Base-by-base conservation (phyloP, 2,888 invertebrate species). In the Drepana falcataria region DNA sequence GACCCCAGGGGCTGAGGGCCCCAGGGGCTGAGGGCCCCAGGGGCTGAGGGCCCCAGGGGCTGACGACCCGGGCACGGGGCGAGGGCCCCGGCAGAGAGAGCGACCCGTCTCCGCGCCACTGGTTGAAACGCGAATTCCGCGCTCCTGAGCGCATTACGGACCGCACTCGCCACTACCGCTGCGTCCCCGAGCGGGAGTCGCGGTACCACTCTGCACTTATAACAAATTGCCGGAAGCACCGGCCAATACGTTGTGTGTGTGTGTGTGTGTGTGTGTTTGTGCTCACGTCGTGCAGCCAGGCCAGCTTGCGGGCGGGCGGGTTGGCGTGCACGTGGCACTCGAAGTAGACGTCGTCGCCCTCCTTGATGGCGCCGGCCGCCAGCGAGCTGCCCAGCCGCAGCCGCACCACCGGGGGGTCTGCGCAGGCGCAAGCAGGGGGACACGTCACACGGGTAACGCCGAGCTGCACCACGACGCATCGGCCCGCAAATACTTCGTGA, bases 301-400 rank as follows among this genome's bases (percentile, higher is more conserved):
- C 94, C 63, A 97, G 93, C 75, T 96, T 95, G 75, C 95, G 93
- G 92, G 95, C 96, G 60, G 94, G 94, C 47, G 97, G 97, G 91
- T 97, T 96, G 71, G 97, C 95, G 75, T 95, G 94, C 75, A 97
- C 96, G 91, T 96, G 96, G 89, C 97, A 97, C 91, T 97, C 97
- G 87, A 97, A 97, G 92, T 97, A 97, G 59, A 97, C 96, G 89
- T 97, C 97, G 77, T 96, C 97, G 53, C 97, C 96, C 86, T 97
- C 97, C 85, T 97, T 97, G 91, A 97, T 97, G 91, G 97, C 96
- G 65, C 95, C 95, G 56, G 96, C 94, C 71, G 95, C 95, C 66
- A 97, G 92, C 57, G 96, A 96, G 77, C 96, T 95, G 75, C 97
- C 97, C 65, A 97, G 92, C 59, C 95, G 93, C 68, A 97, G 85